Base-by-base conservation (phyloP, 1,140 invertebrate species). In the Alviniconcha marisindica region DNA sequence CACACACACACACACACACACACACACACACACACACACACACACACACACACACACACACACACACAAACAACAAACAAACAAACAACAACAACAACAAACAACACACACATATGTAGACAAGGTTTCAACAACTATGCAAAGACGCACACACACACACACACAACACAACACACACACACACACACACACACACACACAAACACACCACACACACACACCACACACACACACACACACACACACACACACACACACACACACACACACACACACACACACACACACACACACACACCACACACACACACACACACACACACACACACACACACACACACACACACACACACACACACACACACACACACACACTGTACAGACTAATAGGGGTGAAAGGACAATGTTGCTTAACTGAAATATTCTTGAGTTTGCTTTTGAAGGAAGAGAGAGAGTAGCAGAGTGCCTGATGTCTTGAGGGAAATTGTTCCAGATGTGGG, bases 201-300 rank as follows among this genome's bases (percentile, higher is more conserved):
- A 63, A 7, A 63, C 60, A 63, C 60, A 63, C 60, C 60, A 63
- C 60, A 63, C 60, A 63, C 60, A 63, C 60, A n/a, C 60, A 63
- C 60, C 60, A 63, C 60, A 63, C 60, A 63, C 60, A 63, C 60
- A 63, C 60, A 63, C 60, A 63, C 60, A 63, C 60, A n/a, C 60
- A 63, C 60, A n/a, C 60, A 63, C 60, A n/a, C 60, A n/a, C 21
- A 7, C 21, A 63, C 60, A n/a, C 60, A 63, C 60, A n/a, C 60
- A 63, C 60, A n/a, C 60, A 7, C 21, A 12, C 7, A 63, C 10
- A n/a, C 60, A 10, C 24, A 63, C 60, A 63, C 60, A 63, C 60
- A 14, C 10, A n/a, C 60, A 63, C 60, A n/a, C 21, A n/a, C 21
- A 63, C 60, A 63, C 60, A 63, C 60, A 14, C n/a, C 60, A 63